Evolutionary conservation across 1,140 invertebrate species (phyloP).

Genomic region (Zaprionus davidi): DNA sequence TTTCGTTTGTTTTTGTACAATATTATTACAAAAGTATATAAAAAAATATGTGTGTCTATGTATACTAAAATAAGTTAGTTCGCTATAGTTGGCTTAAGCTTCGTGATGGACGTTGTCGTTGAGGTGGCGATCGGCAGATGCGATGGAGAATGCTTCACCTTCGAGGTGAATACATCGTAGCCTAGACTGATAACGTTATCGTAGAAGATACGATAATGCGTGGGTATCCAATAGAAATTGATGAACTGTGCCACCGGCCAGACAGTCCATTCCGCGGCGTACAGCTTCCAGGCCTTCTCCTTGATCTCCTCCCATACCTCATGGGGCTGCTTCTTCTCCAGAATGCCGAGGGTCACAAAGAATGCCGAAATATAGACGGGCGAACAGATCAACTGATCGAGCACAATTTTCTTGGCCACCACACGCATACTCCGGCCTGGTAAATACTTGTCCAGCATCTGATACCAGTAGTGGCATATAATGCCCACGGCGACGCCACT

Average conservation of each 20-base stretch:
- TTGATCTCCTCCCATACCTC: constrained; percentile 90
- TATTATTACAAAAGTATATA: constrained; percentile 17
- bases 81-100: constrained; percentile 33
- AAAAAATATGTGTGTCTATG: constrained; percentile 17
- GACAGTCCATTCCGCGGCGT: constrained; percentile 91
- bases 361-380: constrained; percentile 93
- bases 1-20: constrained; percentile 31
- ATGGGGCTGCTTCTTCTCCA: constrained; percentile 88
- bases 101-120: constrained; percentile 55
- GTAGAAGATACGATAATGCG: constrained; percentile 93
- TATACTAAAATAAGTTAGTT: constrained; percentile 15
- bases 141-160: constrained; percentile 89
- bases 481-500: constrained; percentile 91
- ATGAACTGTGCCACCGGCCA: constrained; percentile 94
- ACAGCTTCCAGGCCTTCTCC: constrained; percentile 91
- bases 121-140: constrained; percentile 24
- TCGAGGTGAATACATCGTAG: constrained; percentile 96
- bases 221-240: constrained; percentile 95
- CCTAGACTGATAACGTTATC: constrained; percentile 95
- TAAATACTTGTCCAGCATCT: constrained; percentile 87
- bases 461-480: constrained; percentile 95
- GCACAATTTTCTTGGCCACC: constrained; percentile 92
- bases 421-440: constrained; percentile 88
- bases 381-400: constrained; percentile 95
- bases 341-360: constrained; percentile 90